These are phyloP conservation scores for Nannoperca australis DNA, from an alignment of 2,797 vertebrate genomes.

Conservation along the genomic window DNA sequence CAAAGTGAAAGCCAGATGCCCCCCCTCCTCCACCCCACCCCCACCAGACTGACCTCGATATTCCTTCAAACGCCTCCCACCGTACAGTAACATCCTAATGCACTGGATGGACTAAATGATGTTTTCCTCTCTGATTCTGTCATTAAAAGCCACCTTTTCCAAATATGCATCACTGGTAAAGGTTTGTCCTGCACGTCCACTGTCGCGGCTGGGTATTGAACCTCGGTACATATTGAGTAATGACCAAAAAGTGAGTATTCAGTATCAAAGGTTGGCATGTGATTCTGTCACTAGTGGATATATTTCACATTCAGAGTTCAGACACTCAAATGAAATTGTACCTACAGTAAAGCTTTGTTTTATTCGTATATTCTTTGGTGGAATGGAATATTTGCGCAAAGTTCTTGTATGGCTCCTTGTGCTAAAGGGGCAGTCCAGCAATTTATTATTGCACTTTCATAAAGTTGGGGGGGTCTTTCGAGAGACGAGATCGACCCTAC, in stretches of 20 bases:
- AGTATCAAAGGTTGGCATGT: not conserved
- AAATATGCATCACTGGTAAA: slow-evolving; percentile 19
- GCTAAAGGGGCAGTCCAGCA: not conserved
- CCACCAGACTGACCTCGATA: slow-evolving; percentile 37
- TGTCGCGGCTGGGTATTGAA: not conserved
- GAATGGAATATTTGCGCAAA: not conserved
- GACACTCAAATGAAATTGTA: not conserved
- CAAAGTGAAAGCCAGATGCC: slow-evolving; percentile 43
- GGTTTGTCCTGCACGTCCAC: slow-evolving; percentile 12
- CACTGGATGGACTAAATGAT: slow-evolving; percentile 21
- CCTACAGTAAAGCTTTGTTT: no score
- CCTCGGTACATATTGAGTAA: not conserved
- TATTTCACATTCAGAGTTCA: not conserved
- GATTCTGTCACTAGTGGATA: not conserved
- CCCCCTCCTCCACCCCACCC: slow-evolving; percentile 11
- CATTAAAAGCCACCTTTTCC: slow-evolving; percentile 68
- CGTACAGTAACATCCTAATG: slow-evolving; percentile 41
- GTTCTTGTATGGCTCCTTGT: not conserved
- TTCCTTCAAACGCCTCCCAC: slow-evolving; percentile 14
- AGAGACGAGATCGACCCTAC: no score
- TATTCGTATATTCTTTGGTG: not conserved
- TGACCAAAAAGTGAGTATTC: not conserved
- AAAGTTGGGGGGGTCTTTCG: not conserved
- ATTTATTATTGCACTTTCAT: not conserved
- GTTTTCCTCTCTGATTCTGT: slow-evolving; percentile 26